phyloP scores from a whole-genome alignment of 1,140 invertebrate genomes.

The Ceratina calcarata region DNA sequence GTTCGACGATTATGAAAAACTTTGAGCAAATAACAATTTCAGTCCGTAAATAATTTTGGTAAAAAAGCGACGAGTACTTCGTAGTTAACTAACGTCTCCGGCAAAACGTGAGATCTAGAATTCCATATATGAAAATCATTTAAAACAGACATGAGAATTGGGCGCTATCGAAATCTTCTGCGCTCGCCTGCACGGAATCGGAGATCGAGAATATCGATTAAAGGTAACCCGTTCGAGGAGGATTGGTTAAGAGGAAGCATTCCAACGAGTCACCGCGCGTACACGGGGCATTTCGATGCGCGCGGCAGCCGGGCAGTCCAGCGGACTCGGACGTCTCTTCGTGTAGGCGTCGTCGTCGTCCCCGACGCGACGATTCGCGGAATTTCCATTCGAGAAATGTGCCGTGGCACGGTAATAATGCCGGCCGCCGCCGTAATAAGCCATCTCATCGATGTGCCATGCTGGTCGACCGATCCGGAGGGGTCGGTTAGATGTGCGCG shows the following conservation, averaged over 20 bases:
- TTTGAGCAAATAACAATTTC: too few relatives aligned
- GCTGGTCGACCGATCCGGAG: slow-evolving; percentile 17
- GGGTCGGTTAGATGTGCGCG: not conserved
- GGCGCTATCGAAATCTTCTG: too few relatives aligned
- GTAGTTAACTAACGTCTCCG: too few relatives aligned
- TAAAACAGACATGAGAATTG: too few relatives aligned
- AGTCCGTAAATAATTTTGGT: too few relatives aligned
- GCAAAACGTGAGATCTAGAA: too few relatives aligned
- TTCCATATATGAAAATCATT: too few relatives aligned
- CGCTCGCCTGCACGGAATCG: not conserved
- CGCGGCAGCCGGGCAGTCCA: slow-evolving; percentile 32
- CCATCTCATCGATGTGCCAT: slow-evolving; percentile 2
- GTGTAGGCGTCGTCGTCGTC: slow-evolving; percentile 30
- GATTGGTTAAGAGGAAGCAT: not conserved
- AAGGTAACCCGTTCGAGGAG: not conserved
- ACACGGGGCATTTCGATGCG: slow-evolving; percentile 32
- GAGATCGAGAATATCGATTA: slow-evolving; percentile 36
- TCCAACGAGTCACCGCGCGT: slow-evolving; percentile 25
- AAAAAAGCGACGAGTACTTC: too few relatives aligned
- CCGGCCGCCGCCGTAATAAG: slow-evolving; percentile 61
- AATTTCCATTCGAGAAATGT: slow-evolving; percentile 63
- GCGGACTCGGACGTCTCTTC: slow-evolving; percentile 32
- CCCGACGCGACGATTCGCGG: slow-evolving; percentile 60
- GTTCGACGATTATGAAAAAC: too few relatives aligned
- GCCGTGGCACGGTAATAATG: slow-evolving; percentile 61